Evolutionary conservation across 37 sponge, comb jelly and placozoan species (phyloP).

Genomic region (Lycopodina hypogea): DNA sequence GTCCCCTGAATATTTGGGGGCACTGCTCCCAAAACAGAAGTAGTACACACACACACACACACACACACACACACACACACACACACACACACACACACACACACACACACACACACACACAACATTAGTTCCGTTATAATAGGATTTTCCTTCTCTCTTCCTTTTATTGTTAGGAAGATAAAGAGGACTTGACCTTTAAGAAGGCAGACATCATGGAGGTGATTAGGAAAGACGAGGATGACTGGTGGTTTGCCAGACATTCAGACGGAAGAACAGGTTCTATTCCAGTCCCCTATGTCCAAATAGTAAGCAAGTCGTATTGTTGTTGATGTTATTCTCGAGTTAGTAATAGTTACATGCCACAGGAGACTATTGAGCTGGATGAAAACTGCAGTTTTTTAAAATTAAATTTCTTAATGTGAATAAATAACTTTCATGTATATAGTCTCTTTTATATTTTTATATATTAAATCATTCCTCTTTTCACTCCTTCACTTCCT

Average conservation of each 20-base stretch:
- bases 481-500: no score
- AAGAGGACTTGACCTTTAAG: constrained; percentile 88
- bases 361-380: background rate
- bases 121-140: no score
- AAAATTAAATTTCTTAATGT: background rate
- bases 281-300: constrained; percentile 89
- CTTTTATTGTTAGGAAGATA: constrained; percentile 64
- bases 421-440: background rate
- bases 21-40: no score
- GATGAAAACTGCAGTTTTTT: background rate
- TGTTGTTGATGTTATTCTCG: background rate
- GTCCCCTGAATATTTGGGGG: no score
- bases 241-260: constrained; percentile 93
- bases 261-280: constrained; percentile 79
- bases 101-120: no score
- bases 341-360: background rate
- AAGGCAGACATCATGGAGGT: constrained; percentile 90
- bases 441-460: no score
- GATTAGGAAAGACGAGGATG: constrained; percentile 88
- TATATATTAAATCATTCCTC: no score
- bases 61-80: no score
- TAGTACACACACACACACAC: no score
- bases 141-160: background rate
- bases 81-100: no score
- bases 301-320: constrained; percentile 62